These are phyloP conservation scores for Scalopus aquaticus DNA, from an alignment of 2,113 vertebrate genomes.

Conservation along the genomic window DNA sequence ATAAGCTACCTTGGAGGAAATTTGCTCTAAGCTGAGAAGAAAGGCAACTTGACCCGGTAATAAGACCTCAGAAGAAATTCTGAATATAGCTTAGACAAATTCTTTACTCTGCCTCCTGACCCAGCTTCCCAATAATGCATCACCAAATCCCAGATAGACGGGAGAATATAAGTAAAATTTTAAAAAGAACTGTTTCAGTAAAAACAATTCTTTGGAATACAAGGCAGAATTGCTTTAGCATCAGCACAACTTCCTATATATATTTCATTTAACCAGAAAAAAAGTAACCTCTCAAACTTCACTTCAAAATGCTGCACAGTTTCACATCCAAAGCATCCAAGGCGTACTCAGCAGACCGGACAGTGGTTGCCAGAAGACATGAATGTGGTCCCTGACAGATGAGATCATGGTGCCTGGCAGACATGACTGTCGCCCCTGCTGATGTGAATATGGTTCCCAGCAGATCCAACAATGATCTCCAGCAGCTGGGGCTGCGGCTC, in stretches of 20 bases:
- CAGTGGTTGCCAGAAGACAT: background rate
- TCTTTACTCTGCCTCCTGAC: background rate
- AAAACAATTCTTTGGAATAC: background rate
- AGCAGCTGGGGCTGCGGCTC: background rate
- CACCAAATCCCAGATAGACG: background rate
- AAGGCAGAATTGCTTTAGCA: background rate
- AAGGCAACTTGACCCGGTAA: background rate
- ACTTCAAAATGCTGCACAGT: background rate
- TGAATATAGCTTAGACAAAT: background rate
- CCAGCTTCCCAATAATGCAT: background rate
- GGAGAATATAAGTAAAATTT: background rate
- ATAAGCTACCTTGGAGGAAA: background rate
- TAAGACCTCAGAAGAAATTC: background rate
- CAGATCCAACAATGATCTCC: background rate
- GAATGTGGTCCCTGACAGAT: background rate
- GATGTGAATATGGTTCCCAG: background rate
- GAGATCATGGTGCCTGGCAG: background rate
- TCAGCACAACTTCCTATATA: background rate
- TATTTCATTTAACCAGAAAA: background rate
- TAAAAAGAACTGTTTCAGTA: background rate
- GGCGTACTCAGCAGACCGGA: background rate
- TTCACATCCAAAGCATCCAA: slow-evolving; percentile 19
- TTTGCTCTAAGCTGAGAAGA: background rate
- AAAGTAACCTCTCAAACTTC: background rate
- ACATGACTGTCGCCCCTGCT: background rate